Base-by-base conservation (phyloP, 2,797 vertebrate genomes). In the Epinephelus awoara region DNA sequence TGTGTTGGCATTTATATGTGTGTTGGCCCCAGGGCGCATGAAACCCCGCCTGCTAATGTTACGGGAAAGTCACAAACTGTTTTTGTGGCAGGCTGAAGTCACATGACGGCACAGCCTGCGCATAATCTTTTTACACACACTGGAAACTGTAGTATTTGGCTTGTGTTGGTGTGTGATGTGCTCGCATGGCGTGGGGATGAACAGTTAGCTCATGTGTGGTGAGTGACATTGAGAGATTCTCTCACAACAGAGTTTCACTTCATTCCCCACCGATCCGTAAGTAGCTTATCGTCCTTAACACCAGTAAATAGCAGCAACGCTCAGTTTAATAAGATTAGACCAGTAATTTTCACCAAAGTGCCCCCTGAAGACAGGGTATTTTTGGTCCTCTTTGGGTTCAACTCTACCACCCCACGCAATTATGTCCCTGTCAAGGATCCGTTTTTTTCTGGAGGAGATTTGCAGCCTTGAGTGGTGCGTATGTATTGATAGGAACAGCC, bases 21-120 rank as follows among this genome's bases (percentile, higher is more conserved):
- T 81, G 82, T 46, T 80, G 46, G 86, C 91, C 87, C 73, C 9
- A 27, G 85, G 88, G 78, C 44, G 57, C 76, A 64, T 68, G 72
- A 86, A 87, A 77, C 75, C 62, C 82, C 15, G 63, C 75, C 82
- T 82, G 89, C 85, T 88, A 89, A 88, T 88, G 74, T 86, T 85
- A 87, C 84, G 44, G 83, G 76, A 81, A 89, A 89, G 85, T 88
- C 90, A 92, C 80, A 87, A 80, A 91, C 84, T 72, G 85, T 90
- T 92, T 91, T 87, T 88, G 88, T 89, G 82, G 79, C 74, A 80
- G 89, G 72, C 72, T 63, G 27, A 63, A 84, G 91, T 92, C 93
- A 91, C 89, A 92, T 88, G 92, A 92, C 81, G n/a, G 77, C 70
- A 25, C 83, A 84, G 86, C 80, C 80, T 83, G 84, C 25, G 80